These are phyloP conservation scores for Pandemis cinnamomeana DNA, from an alignment of 2,888 invertebrate genomes.

Conservation along the genomic window DNA sequence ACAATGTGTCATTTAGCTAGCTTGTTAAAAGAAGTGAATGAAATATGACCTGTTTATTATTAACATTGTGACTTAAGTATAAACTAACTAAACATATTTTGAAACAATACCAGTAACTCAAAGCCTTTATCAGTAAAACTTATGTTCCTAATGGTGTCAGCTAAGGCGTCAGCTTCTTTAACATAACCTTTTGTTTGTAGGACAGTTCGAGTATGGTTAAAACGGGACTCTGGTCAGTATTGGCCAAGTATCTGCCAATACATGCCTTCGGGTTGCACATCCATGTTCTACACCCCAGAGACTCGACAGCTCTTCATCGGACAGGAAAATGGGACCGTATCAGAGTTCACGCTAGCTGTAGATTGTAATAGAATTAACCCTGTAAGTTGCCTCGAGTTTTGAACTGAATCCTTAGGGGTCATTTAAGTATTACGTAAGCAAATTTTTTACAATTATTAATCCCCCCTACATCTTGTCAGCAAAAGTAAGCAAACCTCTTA, in stretches of 20 bases:
- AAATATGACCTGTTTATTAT: neutral
- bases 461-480: too few relatives aligned
- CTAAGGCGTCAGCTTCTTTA: neutral
- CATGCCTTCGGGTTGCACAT: slow-evolving; percentile 96
- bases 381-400: slow-evolving; percentile 61
- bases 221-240: slow-evolving; percentile 98
- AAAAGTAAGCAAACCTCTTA: too few relatives aligned
- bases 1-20: neutral
- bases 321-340: slow-evolving; percentile 96
- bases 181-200: slow-evolving; percentile 78
- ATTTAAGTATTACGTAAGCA: too few relatives aligned
- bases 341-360: slow-evolving; percentile 94
- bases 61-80: neutral
- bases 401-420: too few relatives aligned
- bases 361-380: slow-evolving; percentile 98
- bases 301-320: slow-evolving; percentile 96
- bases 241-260: slow-evolving; percentile 99
- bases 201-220: slow-evolving; percentile 98
- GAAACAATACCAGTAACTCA: neutral
- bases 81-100: neutral
- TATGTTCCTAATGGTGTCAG: too few relatives aligned
- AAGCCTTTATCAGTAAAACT: too few relatives aligned
- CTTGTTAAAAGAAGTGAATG: neutral
- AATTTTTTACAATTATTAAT: too few relatives aligned
- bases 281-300: slow-evolving; percentile 94